Evolutionary conservation across 2,888 invertebrate species (phyloP), one percentile per base, ranked within the genome.

Genomic region (Heliothis peltigera): DNA sequence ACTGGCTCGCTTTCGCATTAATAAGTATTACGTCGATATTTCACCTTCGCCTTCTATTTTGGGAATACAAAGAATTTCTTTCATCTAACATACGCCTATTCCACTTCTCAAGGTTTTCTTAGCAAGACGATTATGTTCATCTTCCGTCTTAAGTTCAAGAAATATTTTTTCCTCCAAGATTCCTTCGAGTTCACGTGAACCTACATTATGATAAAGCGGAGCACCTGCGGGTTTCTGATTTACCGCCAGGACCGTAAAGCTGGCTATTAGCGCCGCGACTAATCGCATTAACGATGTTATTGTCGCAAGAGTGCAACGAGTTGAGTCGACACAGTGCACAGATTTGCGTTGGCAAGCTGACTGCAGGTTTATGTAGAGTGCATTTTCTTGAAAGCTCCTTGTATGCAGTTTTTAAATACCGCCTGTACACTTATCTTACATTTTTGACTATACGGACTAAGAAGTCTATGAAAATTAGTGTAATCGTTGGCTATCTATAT

Each of bases 171-270:
- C 47, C 44, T 35, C 43, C 28, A 32, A 56, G 49, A 64, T 73
- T 79, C 66, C 58, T 69, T 57, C 51, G 67, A 74, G 70, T 74
- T 74, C 75, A 74, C 74, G 64, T 70, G 74, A 57, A 77, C 65
- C 51, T 65, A 72, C 78, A 74, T 76, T 79, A 78, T 86, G 87
- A 88, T 86, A 81, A 84, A 87, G 80, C 65, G 79, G 72, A 64
- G 72, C 88, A 87, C 87, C 88, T 88, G 87, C 75, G 81, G 67
- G 76, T 56, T 77, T 52, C 76, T 81, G 84, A 87, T 87, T 88
- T 87, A 88, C 81, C 75, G 76, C 59, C 70, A 39, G 53, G 71
- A 44, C 51, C 32, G 42, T 80, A 80, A 84, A 64, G 79, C 80
- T 25, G 32, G 39, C 77, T 70, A 80, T 83, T 76, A 70, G 46